These are phyloP conservation scores for Montipora foliosa DNA, from an alignment of 64 coral and sea anemone species.

Conservation along the genomic window DNA sequence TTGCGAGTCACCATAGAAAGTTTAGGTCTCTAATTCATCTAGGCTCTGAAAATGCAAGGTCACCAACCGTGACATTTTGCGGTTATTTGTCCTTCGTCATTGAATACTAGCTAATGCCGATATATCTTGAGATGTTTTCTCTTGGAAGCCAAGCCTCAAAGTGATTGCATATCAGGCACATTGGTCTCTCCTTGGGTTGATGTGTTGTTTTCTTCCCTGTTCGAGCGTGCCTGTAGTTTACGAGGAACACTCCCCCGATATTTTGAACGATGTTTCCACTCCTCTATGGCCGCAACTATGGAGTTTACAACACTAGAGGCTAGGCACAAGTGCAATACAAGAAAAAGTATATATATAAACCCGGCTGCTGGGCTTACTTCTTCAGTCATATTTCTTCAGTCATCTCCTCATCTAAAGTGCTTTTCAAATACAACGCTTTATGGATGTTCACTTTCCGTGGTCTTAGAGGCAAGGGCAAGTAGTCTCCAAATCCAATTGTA, in stretches of 20 bases:
- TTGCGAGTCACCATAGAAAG: no score
- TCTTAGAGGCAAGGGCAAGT: neutral
- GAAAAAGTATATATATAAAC: neutral
- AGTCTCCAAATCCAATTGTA: conserved; percentile 78
- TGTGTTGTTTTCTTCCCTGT: neutral
- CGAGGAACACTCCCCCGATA: conserved; percentile 7
- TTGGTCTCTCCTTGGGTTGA: neutral
- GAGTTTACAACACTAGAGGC: conserved; percentile 69
- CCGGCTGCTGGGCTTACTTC: neutral
- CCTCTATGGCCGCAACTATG: conserved; percentile 34
- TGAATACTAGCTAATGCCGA: no score
- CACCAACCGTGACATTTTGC: no score
- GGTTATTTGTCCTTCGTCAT: no score
- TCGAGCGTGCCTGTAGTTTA: neutral
- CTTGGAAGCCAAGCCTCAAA: no score
- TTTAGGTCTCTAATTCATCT: no score
- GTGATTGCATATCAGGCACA: neutral
- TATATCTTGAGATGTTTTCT: neutral
- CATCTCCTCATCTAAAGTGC: neutral
- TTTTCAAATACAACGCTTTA: neutral
- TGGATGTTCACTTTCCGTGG: neutral
- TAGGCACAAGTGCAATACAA: conserved; percentile 46
- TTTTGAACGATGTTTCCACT: neutral
- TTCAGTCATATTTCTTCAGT: neutral
- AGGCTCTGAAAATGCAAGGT: no score